Conservation (phyloP, 2,113 vertebrate species). For the Emydocephalus ijimae region DNA sequence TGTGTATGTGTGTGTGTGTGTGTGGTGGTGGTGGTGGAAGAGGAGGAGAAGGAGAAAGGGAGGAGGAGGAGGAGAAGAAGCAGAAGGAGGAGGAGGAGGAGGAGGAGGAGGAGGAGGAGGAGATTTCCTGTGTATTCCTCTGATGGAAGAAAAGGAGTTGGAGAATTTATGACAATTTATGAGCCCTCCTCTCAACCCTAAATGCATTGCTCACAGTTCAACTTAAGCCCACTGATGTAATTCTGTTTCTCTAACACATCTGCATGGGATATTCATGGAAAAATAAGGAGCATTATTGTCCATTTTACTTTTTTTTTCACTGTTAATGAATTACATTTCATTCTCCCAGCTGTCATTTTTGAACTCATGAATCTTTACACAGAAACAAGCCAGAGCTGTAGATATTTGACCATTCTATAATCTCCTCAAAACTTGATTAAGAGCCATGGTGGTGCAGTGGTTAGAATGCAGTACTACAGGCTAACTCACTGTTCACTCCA, state of each 20-base stretch:
- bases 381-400: too few relatives aligned
- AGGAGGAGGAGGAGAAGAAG: too few relatives aligned
- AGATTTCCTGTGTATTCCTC: slow-evolving; percentile 10
- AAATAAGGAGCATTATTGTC: not conserved
- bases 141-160: slow-evolving; percentile 48
- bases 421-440: not conserved
- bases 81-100: too few relatives aligned
- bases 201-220: not conserved
- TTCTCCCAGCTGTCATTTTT: not conserved
- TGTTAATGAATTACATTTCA: not conserved
- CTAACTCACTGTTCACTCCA: not conserved
- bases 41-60: too few relatives aligned
- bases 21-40: too few relatives aligned
- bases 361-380: not conserved
- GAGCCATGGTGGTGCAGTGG: not conserved
- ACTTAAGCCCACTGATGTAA: not conserved
- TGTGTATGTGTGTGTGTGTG: not conserved
- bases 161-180: not conserved
- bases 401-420: not conserved
- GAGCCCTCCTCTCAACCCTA: not conserved
- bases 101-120: not conserved
- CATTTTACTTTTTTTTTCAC: not conserved
- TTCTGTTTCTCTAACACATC: not conserved
- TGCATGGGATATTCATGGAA: not conserved
- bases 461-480: not conserved